A percentile compares a stretch with the other conserved stretches of the same genome.
Conservation (phyloP, 53 echinoderm and acorn worm genomes). For the Holothuria leucospilota region DNA sequence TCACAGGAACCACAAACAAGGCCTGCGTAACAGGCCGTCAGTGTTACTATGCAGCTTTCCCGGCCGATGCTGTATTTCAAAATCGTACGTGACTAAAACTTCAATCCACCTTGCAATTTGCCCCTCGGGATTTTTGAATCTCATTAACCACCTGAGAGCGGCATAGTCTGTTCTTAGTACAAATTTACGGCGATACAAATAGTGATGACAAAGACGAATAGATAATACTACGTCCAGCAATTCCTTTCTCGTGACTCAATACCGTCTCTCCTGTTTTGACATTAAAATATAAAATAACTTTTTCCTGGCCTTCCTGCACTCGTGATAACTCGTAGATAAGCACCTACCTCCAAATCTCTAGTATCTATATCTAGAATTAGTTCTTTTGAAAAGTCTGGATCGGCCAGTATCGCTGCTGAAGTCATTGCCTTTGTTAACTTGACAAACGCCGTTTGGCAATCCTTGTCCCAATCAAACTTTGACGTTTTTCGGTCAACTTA, state of each 20-base stretch:
- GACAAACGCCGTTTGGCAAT: slow-evolving; percentile 57
- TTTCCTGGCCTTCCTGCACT: slow-evolving; percentile 52
- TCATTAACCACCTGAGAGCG: slow-evolving; percentile 47
- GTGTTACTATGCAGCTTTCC: no score
- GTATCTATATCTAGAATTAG: slow-evolving; percentile 67
- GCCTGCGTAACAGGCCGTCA: no score
- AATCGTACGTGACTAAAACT: no score
- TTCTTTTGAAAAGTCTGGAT: slow-evolving; percentile 11
- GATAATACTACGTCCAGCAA: no score
- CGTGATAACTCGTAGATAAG: slow-evolving; percentile 62
- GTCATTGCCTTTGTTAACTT: slow-evolving; percentile 55
- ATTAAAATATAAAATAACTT: slow-evolving; percentile 58
- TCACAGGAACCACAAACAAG: no score
- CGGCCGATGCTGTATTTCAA: no score
- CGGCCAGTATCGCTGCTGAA: slow-evolving; percentile 57
- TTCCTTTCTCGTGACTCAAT: slow-evolving; percentile 57
- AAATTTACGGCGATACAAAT: slow-evolving; percentile 51
- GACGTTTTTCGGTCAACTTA: slow-evolving; percentile 57
- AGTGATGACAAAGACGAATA: no score
- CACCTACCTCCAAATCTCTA: slow-evolving; percentile 55
- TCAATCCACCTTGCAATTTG: slow-evolving; percentile 56
- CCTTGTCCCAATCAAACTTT: slow-evolving; percentile 53
- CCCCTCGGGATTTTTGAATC: slow-evolving; percentile 46
- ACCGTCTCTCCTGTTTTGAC: slow-evolving; percentile 41
- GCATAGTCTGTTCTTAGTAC: slow-evolving; percentile 58